Evolutionary conservation across 2,113 vertebrate species (phyloP).

Genomic region (Heliornis fulica): DNA sequence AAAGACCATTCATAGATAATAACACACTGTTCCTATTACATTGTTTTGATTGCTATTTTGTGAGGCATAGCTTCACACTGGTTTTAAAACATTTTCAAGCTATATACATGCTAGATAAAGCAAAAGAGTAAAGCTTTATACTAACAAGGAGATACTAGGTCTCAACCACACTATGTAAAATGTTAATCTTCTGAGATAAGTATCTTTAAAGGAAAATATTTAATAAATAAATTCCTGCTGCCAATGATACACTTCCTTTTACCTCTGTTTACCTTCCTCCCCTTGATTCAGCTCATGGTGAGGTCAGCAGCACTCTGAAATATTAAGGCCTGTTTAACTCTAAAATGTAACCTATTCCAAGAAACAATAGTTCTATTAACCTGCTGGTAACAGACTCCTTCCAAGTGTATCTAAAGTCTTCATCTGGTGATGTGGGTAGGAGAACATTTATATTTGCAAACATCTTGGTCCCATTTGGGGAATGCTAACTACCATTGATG

Average conservation of each 20-base stretch:
- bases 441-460: background rate
- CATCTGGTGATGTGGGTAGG: background rate
- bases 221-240: background rate
- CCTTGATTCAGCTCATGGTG: background rate
- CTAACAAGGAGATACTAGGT: background rate
- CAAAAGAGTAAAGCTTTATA: background rate
- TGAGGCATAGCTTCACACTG: background rate
- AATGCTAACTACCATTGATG: fast-evolving
- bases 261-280: background rate
- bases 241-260: background rate
- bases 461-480: background rate
- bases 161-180: fast-evolving
- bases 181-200: background rate
- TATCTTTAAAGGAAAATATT: background rate
- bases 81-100: background rate
- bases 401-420: background rate
- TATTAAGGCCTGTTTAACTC: background rate
- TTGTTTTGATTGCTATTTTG: background rate
- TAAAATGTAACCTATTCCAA: background rate
- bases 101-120: background rate
- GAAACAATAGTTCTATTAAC: background rate
- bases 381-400: background rate
- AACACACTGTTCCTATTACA: fast-evolving
- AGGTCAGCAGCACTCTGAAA: background rate
- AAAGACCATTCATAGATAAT: background rate